phyloP scores from a whole-genome alignment of 1,140 invertebrate species.

The Pseudachorutes palmiensis region DNA sequence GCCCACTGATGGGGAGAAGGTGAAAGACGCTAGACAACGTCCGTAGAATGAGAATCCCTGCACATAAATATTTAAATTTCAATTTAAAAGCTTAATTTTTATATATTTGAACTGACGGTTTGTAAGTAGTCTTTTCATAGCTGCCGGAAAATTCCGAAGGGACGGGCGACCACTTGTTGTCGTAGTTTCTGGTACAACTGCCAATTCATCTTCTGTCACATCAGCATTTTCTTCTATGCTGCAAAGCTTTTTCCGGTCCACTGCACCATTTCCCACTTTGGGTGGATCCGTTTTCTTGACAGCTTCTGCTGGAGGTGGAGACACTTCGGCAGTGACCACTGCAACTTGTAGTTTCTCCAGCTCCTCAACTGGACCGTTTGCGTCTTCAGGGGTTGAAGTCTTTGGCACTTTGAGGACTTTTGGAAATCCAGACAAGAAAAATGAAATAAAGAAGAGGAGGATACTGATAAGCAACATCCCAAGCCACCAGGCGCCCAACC shows the following conservation, averaged over 20 bases:
- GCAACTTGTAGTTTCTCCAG: not conserved
- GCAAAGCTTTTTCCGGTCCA: not conserved
- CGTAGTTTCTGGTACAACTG: not conserved
- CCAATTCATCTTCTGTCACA: not conserved
- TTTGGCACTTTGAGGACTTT: conserved; percentile 46
- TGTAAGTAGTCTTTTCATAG: conserved; percentile 71
- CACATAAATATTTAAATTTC: no score
- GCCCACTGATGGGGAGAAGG: conserved; percentile 77
- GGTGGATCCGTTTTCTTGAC: conserved; percentile 31
- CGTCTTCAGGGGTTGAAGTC: not conserved
- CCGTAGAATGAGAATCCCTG: conserved; percentile 60
- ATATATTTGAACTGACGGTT: no score
- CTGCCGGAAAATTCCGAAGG: conserved; percentile 62
- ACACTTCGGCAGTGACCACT: conserved; percentile 1
- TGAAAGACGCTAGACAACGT: conserved; percentile 81
- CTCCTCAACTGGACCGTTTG: not conserved
- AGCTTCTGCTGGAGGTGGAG: not conserved
- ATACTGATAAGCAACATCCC: conserved; percentile 64
- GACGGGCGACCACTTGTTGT: not conserved
- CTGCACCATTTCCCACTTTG: not conserved
- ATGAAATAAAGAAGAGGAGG: conserved; percentile 65
- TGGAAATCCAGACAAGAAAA: conserved; percentile 84
- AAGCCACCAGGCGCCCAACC: conserved; percentile 60
- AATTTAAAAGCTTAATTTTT: no score
- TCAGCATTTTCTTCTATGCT: not conserved